phyloP scores from a whole-genome alignment of 2,888 invertebrate species.

The Antitype chi region DNA sequence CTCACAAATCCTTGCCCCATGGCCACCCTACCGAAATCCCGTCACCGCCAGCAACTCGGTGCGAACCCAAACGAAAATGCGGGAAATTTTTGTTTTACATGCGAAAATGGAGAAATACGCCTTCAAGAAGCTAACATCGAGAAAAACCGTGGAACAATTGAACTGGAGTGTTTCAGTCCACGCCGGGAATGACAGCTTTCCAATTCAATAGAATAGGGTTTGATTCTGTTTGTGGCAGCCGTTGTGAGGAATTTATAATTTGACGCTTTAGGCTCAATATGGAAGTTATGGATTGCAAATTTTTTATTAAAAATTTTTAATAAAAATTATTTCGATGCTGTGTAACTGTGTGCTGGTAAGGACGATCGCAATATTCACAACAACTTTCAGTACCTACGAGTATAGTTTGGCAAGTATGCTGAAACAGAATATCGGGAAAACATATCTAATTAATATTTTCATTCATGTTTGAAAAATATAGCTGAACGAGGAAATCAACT shows the following conservation, averaged over 20 bases:
- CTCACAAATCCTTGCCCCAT: constrained; percentile 26
- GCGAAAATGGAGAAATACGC: constrained; percentile 85
- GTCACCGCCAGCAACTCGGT: constrained; percentile 84
- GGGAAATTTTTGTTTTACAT: constrained; percentile 89
- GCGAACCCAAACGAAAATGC: constrained; percentile 84
- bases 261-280: constrained; percentile 39
- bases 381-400: not conserved
- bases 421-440: not conserved
- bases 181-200: constrained; percentile 80
- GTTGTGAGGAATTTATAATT: constrained; percentile 62
- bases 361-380: not conserved
- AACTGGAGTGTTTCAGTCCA: constrained; percentile 69
- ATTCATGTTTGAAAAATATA: not conserved
- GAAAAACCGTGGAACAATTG: constrained; percentile 76
- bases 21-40: constrained; percentile 82
- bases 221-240: constrained; percentile 69
- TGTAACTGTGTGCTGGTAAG: not conserved
- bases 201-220: constrained; percentile 77
- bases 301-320: no score
- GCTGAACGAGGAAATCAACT: no score
- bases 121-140: constrained; percentile 72
- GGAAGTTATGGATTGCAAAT: constrained; percentile 42
- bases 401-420: not conserved
- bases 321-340: not conserved
- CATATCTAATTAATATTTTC: not conserved